Evolutionary conservation across 2,113 vertebrate genomes (phyloP), one percentile per base, ranked within the genome.

Genomic region (Crotalus horridus): DNA sequence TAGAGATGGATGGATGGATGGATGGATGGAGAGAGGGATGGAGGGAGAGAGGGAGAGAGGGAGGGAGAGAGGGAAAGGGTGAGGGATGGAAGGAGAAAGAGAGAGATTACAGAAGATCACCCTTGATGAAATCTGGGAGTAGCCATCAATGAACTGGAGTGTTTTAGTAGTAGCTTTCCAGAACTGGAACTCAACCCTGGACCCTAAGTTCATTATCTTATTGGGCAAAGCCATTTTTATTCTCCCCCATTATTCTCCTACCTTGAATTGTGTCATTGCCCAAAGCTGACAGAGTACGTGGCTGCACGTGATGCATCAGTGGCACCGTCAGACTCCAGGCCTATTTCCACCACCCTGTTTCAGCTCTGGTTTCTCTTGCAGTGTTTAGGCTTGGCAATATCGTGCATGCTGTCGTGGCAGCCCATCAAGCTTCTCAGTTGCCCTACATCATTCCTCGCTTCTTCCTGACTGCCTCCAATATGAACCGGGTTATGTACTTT

Each of bases 371-470:
- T 93, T 98, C 93, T 97, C 96, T 98, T 97, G 96, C 98, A 99
- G 99, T 99, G 97, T 97, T 99, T 96, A 97, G 99, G 53, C 97
- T 99, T 87, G 99, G 99, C 91, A 99, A 99, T 53, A 95, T 97
- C 89, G 94, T 98, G 11, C 98, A 98, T 1, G 98, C 99, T 61
- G 86, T 99, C 46, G 97, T 98, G 92, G 98, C 98, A 12, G 98
- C 98, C 55, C 97, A 96, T 94, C 97, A 96, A 92, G 97, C 97
- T 43, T 39, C 98, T 39, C 96, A 92, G 2, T 96, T 98, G 93
- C 94, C 98, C 0, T 98, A 99, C 89, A 96, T 96, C 21, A 96
- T 98, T 92, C 97, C 98, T 89, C 95, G 98, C 43, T 21, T 99
- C 20, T 99, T 98, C 97, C 98, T 99, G 0, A 98, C 98, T 0